Evolutionary conservation across 2,113 vertebrate genomes (phyloP).

Genomic region (Chloroceryle aenea): DNA sequence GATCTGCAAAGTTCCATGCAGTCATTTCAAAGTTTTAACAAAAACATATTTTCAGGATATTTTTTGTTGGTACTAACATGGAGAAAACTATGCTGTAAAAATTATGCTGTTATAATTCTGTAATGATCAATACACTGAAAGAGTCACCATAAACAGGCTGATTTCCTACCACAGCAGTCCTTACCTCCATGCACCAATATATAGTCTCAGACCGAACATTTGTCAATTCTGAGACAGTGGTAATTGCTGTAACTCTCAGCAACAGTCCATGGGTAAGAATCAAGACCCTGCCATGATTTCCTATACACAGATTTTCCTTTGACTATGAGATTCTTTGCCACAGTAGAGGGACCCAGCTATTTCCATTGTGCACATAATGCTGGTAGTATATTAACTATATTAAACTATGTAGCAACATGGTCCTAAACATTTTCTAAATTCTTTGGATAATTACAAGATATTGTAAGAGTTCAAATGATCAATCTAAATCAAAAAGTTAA

Average conservation of each 20-base stretch:
- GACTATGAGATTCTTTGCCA: background rate
- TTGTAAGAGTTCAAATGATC: background rate
- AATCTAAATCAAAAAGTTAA: background rate
- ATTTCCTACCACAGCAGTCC: background rate
- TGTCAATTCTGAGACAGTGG: background rate
- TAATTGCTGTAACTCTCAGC: background rate
- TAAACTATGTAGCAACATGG: background rate
- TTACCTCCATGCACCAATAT: background rate
- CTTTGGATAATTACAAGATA: background rate
- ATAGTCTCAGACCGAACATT: background rate
- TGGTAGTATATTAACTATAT: background rate
- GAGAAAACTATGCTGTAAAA: background rate
- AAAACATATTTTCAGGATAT: background rate
- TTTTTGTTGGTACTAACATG: background rate
- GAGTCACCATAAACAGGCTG: background rate
- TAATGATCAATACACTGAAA: background rate
- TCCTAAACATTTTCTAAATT: background rate
- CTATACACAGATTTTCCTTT: background rate
- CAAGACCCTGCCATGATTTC: background rate
- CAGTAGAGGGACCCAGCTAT: background rate
- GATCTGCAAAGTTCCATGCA: background rate
- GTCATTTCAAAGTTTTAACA: background rate
- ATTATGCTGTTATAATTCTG: background rate
- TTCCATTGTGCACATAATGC: background rate
- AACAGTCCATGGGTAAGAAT: background rate